Evolutionary conservation across 2,113 vertebrate genomes (phyloP).

Genomic region (Copsychus sechellarum): DNA sequence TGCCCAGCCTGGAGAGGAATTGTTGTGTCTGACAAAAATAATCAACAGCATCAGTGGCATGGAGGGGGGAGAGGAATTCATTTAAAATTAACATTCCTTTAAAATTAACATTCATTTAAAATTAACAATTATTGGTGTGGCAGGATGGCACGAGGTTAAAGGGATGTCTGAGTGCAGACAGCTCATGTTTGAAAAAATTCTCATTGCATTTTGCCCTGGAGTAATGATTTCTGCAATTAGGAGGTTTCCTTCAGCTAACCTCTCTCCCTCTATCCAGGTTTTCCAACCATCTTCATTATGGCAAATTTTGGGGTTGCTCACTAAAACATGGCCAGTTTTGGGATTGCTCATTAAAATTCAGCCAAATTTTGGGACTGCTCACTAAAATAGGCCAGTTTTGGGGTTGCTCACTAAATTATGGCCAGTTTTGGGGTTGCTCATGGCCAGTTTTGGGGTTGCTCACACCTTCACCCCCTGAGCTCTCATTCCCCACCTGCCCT

Average conservation of each 20-base stretch:
- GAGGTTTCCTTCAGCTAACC: no score
- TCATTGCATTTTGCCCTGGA: slow-evolving; percentile 30
- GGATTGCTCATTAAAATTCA: no score
- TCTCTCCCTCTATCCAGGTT: no score
- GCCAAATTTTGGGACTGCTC: not conserved
- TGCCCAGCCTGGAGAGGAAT: no score
- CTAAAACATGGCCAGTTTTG: no score
- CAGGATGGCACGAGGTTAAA: not conserved
- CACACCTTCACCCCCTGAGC: not conserved
- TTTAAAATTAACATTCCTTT: not conserved
- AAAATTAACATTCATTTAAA: slow-evolving; percentile 12
- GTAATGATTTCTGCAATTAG: slow-evolving; percentile 5
- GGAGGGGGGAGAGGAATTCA: not conserved
- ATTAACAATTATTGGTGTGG: not conserved
- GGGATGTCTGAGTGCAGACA: slow-evolving; percentile 10
- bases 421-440: no score
- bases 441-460: not conserved
- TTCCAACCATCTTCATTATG: no score
- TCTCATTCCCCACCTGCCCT: no score
- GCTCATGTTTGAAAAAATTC: slow-evolving; percentile 30
- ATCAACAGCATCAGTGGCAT: not conserved
- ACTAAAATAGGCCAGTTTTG: not conserved
- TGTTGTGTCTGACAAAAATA: no score
- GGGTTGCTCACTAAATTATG: no score
- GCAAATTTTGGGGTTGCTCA: no score